A percentile compares a stretch with the other conserved stretches of the same genome.
phyloP scores from a whole-genome alignment of 2,113 vertebrate genomes.

The Crotophaga sulcirostris region DNA sequence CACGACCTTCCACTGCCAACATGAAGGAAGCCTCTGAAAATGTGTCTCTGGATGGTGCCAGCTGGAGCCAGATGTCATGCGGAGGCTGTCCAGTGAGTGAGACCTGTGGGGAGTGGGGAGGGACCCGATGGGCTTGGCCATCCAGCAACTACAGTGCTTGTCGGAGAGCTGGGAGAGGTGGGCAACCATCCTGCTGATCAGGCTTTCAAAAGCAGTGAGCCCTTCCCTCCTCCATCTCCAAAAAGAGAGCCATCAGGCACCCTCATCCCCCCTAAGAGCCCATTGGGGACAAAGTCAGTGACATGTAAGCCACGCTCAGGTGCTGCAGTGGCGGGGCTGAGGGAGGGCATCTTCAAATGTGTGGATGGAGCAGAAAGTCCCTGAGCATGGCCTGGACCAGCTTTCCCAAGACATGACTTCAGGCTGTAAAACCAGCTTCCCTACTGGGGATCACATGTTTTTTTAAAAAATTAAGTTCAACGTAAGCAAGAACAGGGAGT shows the following conservation, averaged over 20 bases:
- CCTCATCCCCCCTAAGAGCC: accelerated
- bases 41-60: neutral
- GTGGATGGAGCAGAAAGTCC: neutral
- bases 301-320: neutral
- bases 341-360: neutral
- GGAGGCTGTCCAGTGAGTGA: neutral
- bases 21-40: neutral
- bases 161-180: neutral
- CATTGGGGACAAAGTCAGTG: accelerated
- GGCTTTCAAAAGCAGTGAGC: accelerated
- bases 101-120: accelerated
- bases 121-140: accelerated
- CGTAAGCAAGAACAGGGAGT: accelerated
- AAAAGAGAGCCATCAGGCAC: accelerated
- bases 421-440: neutral
- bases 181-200: accelerated
- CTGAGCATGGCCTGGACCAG: neutral
- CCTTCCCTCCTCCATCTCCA: neutral
- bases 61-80: neutral
- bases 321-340: too few relatives aligned
- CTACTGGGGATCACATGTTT: neutral
- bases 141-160: accelerated
- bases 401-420: neutral
- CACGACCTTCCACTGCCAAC: neutral
- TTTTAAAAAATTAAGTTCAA: neutral